Evolutionary conservation across 2,113 vertebrate genomes (phyloP), one percentile per base, ranked within the genome.

Genomic region (Coracopsis vasa): DNA sequence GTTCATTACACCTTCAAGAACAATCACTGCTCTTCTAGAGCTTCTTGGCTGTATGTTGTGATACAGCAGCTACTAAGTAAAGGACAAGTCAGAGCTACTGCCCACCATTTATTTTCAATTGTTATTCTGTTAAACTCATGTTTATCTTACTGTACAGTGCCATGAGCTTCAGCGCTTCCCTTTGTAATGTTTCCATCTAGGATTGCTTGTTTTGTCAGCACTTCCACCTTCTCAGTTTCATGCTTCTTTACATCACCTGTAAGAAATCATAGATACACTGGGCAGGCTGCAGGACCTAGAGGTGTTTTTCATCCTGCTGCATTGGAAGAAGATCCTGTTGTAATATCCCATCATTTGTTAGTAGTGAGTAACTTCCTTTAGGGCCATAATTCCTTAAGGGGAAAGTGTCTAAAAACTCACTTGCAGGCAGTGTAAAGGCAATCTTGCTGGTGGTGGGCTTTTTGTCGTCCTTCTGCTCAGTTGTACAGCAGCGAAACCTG

Each of bases 111-210:
- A 33, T 42, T 92, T 64, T n/a, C 23, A 83, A 4, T 2, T 72
- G 35, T 69, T 88, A 78, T 35, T 82, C 31, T 86, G 51, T 88
- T 67, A 95, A 91, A 79, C 80, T 88, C 25, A 27, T 47, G 31
- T 86, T 95, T 94, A 61, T 97, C 99, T 99, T 97, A 99, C 99
- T 99, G 99, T 50, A 99, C 98, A 62, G 98, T 99, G 95, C 99
- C 99, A 8, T 97, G 98, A 95, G 99, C 99, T 95, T 99, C 99
- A 1, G 98, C 97, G 13, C 99, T 99, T 94, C 99, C 99, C 72
- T 97, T 98, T 94, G 98, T 97, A 48, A 98, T 78, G 13, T 98
- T 98, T 71, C 98, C 99, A 72, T 99, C 98, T 81, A 99, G 97
- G 73, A 99, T 91, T 77, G 99, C 98, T 96, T 99, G 98, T 83